These are phyloP conservation scores for Lycaon pictus DNA, from an alignment of 2,113 vertebrate genomes.

Conservation along the genomic window DNA sequence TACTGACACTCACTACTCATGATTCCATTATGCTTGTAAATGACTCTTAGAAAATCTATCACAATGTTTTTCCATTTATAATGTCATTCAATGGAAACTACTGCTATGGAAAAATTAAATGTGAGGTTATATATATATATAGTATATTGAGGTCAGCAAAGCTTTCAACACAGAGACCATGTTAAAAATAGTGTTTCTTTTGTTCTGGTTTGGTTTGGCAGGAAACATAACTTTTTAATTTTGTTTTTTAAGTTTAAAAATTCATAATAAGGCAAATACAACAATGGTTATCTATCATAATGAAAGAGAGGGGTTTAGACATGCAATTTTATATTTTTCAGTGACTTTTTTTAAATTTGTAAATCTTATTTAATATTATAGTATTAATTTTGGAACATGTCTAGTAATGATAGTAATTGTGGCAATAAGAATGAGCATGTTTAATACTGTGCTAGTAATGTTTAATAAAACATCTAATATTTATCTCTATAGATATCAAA, in stretches of 20 bases:
- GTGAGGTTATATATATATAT: conserved; percentile 2
- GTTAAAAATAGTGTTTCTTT: no score
- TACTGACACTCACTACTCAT: not conserved
- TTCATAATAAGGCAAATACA: not conserved
- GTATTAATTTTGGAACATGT: not conserved
- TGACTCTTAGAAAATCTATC: not conserved
- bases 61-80: not conserved
- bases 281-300: not conserved
- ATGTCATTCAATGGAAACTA: conserved; percentile 41
- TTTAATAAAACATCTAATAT: not conserved
- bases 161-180: no score
- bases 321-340: not conserved
- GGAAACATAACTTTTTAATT: no score
- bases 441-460: not conserved
- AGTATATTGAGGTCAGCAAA: no score
- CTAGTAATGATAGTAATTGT: not conserved
- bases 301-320: not conserved
- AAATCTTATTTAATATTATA: not conserved
- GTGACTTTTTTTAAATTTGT: not conserved
- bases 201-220: no score
- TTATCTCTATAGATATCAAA: not conserved
- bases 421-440: not conserved
- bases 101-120: conserved; percentile 41
- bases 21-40: not conserved
- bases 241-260: not conserved